Percentiles rank a stretch among this genome's conserved stretches.
phyloP scores from a whole-genome alignment of 1,140 invertebrate species.

The Tetramorium alpestre region DNA sequence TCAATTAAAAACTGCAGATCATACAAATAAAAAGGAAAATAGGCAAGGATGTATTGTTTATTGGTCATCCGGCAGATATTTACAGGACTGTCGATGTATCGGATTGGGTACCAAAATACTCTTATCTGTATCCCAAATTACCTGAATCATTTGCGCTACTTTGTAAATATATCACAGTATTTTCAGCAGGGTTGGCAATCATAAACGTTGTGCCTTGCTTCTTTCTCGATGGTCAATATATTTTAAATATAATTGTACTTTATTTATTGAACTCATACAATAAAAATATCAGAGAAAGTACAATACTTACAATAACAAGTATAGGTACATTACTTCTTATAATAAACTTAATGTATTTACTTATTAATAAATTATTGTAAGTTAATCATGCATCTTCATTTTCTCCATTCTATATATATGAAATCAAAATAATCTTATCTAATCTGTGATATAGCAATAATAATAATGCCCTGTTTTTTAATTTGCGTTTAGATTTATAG shows the following conservation, averaged over 20 bases:
- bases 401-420: constrained; percentile 44
- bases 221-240: constrained; percentile 96
- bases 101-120: constrained; percentile 92
- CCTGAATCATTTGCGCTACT: constrained; percentile 90
- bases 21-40: constrained; percentile 89
- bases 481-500: constrained; percentile 50
- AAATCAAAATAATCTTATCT: constrained; percentile 45
- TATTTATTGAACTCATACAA: constrained; percentile 85
- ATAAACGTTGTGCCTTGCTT: constrained; percentile 97
- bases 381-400: constrained; percentile 53
- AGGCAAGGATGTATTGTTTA: constrained; percentile 90
- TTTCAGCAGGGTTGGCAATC: constrained; percentile 95
- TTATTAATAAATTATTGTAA: constrained; percentile 78
- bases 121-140: constrained; percentile 88
- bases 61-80: constrained; percentile 92
- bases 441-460: constrained; percentile 43
- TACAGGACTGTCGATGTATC: constrained; percentile 90
- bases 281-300: constrained; percentile 84
- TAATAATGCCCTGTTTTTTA: constrained; percentile 60
- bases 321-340: constrained; percentile 86
- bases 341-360: constrained; percentile 82
- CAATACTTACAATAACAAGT: constrained; percentile 86
- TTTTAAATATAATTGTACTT: constrained; percentile 88
- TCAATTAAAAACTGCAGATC: constrained; percentile 71
- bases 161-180: constrained; percentile 92